These are phyloP conservation scores for Mohoua ochrocephala DNA, from an alignment of 2,113 vertebrate species.

Conservation along the genomic window DNA sequence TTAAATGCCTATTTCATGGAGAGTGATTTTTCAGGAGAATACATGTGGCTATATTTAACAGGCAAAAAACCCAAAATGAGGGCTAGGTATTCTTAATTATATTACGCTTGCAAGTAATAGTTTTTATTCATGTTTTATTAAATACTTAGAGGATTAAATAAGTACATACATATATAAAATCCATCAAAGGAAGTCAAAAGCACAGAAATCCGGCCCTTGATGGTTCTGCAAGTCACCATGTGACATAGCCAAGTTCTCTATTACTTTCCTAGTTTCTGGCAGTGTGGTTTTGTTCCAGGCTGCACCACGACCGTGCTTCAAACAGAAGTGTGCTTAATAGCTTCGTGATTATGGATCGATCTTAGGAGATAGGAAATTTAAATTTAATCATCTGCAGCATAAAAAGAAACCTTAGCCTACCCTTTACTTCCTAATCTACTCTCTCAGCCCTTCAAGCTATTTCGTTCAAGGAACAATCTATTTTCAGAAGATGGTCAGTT, in stretches of 20 bases:
- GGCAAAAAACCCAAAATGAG: background rate
- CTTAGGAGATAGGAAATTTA: background rate
- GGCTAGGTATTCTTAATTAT: background rate
- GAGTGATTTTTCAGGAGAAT: background rate
- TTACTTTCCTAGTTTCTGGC: background rate
- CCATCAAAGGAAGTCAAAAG: background rate
- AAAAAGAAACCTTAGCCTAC: background rate
- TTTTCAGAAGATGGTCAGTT: background rate
- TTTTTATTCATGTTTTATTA: background rate
- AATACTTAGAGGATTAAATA: background rate
- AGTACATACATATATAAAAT: background rate
- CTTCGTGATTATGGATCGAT: background rate
- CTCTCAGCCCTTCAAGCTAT: background rate
- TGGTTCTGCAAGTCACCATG: background rate
- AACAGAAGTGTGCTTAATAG: background rate
- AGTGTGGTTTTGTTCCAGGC: background rate
- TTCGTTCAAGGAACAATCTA: background rate
- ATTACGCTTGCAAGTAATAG: background rate
- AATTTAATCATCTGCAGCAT: background rate
- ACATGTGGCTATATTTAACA: background rate
- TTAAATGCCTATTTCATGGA: background rate
- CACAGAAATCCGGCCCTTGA: background rate
- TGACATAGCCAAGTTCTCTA: rapidly evolving
- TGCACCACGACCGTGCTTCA: background rate
- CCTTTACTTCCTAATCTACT: background rate